Evolutionary conservation across 53 echinoderm and acorn worm species (phyloP).

Genomic region (Actinopyga echinites): DNA sequence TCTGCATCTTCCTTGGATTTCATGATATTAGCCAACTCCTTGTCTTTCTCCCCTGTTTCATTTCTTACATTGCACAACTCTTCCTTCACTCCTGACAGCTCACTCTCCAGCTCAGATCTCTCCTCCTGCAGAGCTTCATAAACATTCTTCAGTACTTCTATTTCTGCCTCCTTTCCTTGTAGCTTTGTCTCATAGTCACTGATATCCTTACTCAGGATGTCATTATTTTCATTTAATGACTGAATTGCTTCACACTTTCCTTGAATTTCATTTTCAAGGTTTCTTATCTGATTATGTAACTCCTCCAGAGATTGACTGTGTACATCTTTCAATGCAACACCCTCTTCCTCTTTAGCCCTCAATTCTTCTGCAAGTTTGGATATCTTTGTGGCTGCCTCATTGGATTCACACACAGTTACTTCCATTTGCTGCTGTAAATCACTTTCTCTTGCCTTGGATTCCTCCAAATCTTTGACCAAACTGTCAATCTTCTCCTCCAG

Average conservation of each 20-base stretch:
- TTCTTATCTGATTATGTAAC: not conserved
- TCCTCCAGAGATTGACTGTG: not conserved
- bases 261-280: not conserved
- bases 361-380: not conserved
- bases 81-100: not conserved
- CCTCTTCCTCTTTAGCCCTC: not conserved
- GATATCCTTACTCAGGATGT: not conserved
- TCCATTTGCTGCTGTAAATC: conserved; percentile 16
- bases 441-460: not conserved
- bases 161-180: conserved; percentile 20
- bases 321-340: not conserved
- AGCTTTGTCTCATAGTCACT: conserved; percentile 31
- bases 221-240: not conserved
- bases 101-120: not conserved
- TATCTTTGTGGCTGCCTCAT: not conserved
- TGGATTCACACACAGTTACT: not conserved
- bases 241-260: conserved; percentile 9
- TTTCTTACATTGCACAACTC: not conserved
- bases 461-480: conserved; percentile 20
- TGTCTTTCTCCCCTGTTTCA: not conserved
- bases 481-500: not conserved
- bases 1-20: conserved; percentile 41
- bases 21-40: not conserved
- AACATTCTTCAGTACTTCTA: conserved; percentile 21
- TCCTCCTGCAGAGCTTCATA: conserved; percentile 37